Conservation (phyloP, 2,888 invertebrate genomes). For the Abscondita cerata region DNA sequence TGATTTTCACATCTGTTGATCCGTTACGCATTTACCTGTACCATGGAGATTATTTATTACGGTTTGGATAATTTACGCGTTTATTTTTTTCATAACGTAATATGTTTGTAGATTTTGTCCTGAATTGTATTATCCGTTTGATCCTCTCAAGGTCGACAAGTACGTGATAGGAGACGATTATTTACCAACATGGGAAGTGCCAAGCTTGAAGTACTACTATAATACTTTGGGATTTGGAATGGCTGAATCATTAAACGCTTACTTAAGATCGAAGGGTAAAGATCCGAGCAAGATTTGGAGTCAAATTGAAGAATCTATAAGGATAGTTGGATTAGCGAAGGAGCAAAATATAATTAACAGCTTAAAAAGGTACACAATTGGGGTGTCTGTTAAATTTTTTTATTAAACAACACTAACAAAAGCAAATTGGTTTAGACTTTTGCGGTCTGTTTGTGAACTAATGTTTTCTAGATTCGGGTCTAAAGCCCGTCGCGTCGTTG, state of each 20-base stretch:
- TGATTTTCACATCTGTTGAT: constrained; percentile 87
- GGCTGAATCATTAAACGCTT: constrained; percentile 86
- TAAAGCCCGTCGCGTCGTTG: no score
- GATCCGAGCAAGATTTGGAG: constrained; percentile 80
- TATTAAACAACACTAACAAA: no score
- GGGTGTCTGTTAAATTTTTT: no score
- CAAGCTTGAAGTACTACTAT: constrained; percentile 75
- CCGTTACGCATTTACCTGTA: constrained; percentile 90
- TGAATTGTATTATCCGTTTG: constrained; percentile 88
- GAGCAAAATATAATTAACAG: constrained; percentile 73
- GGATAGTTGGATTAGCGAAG: constrained; percentile 72
- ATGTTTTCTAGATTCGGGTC: no score
- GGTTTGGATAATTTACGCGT: constrained; percentile 60
- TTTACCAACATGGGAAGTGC: constrained; percentile 92
- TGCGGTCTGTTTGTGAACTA: no score
- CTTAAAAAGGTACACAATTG: constrained; percentile 55
- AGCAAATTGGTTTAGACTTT: no score
- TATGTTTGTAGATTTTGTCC: constrained; percentile 78
- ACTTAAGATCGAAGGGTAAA: constrained; percentile 69
- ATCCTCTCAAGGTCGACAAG: constrained; percentile 78
- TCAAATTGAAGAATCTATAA: constrained; percentile 80
- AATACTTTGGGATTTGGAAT: constrained; percentile 78
- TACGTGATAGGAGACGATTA: constrained; percentile 96
- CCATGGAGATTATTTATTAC: constrained; percentile 87
- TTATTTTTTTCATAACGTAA: neutral